Evolutionary conservation across 2,888 invertebrate genomes (phyloP).

Genomic region (Agrochola circellaris): DNA sequence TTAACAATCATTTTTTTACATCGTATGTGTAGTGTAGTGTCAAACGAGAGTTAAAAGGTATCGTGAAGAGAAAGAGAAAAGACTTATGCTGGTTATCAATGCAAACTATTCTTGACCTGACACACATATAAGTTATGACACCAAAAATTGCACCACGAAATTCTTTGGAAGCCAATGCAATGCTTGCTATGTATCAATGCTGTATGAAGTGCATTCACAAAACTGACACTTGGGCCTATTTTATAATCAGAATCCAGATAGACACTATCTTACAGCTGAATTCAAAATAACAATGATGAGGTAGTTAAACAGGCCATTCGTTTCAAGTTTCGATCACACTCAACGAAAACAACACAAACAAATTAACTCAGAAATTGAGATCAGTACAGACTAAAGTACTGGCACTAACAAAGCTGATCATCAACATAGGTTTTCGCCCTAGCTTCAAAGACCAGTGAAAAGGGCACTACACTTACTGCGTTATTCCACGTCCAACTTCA

Average conservation of each 20-base stretch:
- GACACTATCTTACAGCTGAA: background rate
- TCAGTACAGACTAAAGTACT: background rate
- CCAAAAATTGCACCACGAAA: conserved; percentile 21
- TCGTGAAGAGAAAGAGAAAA: conserved; percentile 1
- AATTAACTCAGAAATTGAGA: background rate
- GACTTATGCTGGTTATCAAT: background rate
- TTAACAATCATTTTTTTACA: background rate
- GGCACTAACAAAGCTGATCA: background rate
- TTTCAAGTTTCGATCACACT: background rate
- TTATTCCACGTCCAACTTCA: conserved; percentile 34
- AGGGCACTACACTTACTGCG: conserved; percentile 35
- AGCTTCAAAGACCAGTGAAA: background rate
- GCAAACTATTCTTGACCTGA: conserved; percentile 13
- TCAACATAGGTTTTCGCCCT: background rate
- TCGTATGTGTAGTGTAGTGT: background rate
- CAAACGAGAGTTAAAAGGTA: too few relatives aligned
- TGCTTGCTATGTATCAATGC: background rate
- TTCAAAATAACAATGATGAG: background rate
- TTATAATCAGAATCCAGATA: background rate
- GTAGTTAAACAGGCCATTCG: background rate
- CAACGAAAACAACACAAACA: background rate
- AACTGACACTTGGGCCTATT: background rate
- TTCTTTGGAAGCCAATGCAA: conserved; percentile 17
- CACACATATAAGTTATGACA: conserved; percentile 37
- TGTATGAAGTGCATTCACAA: conserved; percentile 11